Base-by-base conservation (phyloP, 2,888 invertebrate genomes). In the Eumerus sabulonum region DNA sequence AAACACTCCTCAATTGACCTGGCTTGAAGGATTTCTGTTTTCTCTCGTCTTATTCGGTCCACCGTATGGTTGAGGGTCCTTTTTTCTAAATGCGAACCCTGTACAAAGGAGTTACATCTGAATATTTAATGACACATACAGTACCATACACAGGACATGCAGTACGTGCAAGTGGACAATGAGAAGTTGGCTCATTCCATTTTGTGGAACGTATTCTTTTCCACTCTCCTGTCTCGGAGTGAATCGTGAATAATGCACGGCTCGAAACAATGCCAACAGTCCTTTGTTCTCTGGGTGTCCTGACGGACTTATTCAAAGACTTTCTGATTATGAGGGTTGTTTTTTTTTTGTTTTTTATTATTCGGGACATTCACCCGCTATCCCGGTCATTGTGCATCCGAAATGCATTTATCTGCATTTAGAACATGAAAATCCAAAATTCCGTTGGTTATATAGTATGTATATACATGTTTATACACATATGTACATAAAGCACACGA, bases 341-440 rank as follows among this genome's bases (percentile, higher is more conserved):
- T n/a, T n/a, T n/a, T n/a, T n/a, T n/a, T n/a, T n/a, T n/a, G n/a
- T n/a, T n/a, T n/a, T n/a, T n/a, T n/a, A n/a, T n/a, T n/a, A n/a
- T n/a, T 51, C 36, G 70, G 47, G 40, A 9, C 70, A 62, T 70
- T 70, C 60, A 70, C 70, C 70, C 42, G 48, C 18, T 1, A 13
- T 13, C 9, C 7, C 16, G 45, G 7, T 48, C 42, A 40, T 44
- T 51, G 40, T 50, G 7, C 27, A 36, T 50, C 38, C 40, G 0
- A 27, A 27, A 2, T 27, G 3, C 27, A 27, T 27, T 27, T 27
- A 27, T 27, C 14, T 48, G 36, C 67, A 79, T 74, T 73, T 64
- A 68, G 79, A 68, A 68, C 79, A 50, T 42, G 56, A 54, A 74
- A 68, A 60, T 68, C 16, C 67, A 62, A 45, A n/a, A 57, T 67